Percentiles rank a stretch among this genome's conserved stretches.
Evolutionary conservation across 2,113 vertebrate species (phyloP).

Genomic region (Festucalex cinctus): DNA sequence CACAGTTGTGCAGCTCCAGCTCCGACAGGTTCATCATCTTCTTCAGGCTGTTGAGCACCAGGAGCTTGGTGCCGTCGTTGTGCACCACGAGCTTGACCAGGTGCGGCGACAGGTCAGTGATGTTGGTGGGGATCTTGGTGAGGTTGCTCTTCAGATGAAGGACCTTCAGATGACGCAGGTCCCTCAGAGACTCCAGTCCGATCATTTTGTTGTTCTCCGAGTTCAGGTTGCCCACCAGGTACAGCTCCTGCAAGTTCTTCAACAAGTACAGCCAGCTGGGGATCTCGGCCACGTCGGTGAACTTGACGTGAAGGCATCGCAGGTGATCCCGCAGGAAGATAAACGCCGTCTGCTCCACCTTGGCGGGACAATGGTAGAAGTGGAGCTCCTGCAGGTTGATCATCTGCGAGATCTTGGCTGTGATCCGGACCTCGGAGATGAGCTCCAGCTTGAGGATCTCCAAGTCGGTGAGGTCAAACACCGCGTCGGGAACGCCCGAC

Average conservation of each 20-base stretch:
- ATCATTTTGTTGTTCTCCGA: conserved; percentile 99
- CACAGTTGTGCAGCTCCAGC: conserved; percentile 93
- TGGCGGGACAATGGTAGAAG: conserved; percentile 94
- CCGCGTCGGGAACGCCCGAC: conserved; percentile 90
- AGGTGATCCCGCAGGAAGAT: conserved; percentile 96
- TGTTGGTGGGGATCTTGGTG: conserved; percentile 96
- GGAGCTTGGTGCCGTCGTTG: conserved; percentile 94
- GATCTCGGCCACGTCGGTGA: conserved; percentile 96
- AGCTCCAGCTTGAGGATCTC: conserved; percentile 93
- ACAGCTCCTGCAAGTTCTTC: conserved; percentile 90
- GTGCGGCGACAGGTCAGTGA: conserved; percentile 94
- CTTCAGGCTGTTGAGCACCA: conserved; percentile 97
- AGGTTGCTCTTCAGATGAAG: conserved; percentile 97
- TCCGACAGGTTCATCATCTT: conserved; percentile 96
- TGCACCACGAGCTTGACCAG: conserved; percentile 91
- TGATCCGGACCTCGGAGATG: conserved; percentile 94
- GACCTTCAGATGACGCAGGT: conserved; percentile 89
- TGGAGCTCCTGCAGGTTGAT: conserved; percentile 93
- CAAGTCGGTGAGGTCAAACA: conserved; percentile 92
- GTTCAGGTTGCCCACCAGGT: conserved; percentile 93
- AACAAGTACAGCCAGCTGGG: conserved; percentile 95
- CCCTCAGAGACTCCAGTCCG: conserved; percentile 92
- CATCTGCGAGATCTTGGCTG: conserved; percentile 97
- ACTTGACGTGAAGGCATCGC: conserved; percentile 96
- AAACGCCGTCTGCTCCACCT: conserved; percentile 96